These are phyloP conservation scores for Epicauta chinensis DNA, from an alignment of 1,140 invertebrate species.

Conservation along the genomic window DNA sequence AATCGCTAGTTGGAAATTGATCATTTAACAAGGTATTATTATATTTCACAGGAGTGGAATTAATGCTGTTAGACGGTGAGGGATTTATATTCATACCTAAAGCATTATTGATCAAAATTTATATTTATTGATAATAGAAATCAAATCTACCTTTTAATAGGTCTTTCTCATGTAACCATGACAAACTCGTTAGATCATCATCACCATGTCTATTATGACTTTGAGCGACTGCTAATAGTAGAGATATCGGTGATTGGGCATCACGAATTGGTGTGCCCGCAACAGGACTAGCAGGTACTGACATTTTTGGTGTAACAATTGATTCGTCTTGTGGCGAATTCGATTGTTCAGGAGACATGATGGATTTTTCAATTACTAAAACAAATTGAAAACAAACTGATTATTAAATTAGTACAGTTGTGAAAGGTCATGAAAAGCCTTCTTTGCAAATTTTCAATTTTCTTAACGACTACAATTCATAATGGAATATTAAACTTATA, in stretches of 20 bases:
- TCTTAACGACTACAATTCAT: too few species aligned
- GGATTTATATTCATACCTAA: slow-evolving; percentile 39
- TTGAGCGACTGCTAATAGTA: slow-evolving; percentile 38
- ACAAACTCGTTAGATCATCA: slow-evolving; percentile 82
- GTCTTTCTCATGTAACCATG: slow-evolving; percentile 89
- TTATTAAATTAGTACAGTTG: too few species aligned
- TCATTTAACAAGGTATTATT: slow-evolving; percentile 27
- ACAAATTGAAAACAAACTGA: too few species aligned
- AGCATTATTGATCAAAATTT: too few species aligned
- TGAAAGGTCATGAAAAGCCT: too few species aligned
- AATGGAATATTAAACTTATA: too few species aligned
- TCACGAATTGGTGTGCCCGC: slow-evolving; percentile 36
- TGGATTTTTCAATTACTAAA: slow-evolving; percentile 9
- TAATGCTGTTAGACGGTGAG: slow-evolving; percentile 36
- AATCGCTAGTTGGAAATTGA: slow-evolving; percentile 42
- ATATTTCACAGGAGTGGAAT: slow-evolving; percentile 36
- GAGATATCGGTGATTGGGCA: slow-evolving; percentile 38
- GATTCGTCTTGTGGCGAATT: slow-evolving; percentile 34
- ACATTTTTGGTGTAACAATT: slow-evolving; percentile 35
- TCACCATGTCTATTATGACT: slow-evolving; percentile 31
- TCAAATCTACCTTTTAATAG: slow-evolving; percentile 65
- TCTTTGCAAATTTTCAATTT: too few species aligned
- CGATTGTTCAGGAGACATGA: slow-evolving; percentile 40
- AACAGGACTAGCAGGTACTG: slow-evolving; percentile 36
- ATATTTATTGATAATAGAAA: slow-evolving; percentile 14